Conservation (phyloP, 2,888 invertebrate species). For the Temnothorax rugatulus region DNA sequence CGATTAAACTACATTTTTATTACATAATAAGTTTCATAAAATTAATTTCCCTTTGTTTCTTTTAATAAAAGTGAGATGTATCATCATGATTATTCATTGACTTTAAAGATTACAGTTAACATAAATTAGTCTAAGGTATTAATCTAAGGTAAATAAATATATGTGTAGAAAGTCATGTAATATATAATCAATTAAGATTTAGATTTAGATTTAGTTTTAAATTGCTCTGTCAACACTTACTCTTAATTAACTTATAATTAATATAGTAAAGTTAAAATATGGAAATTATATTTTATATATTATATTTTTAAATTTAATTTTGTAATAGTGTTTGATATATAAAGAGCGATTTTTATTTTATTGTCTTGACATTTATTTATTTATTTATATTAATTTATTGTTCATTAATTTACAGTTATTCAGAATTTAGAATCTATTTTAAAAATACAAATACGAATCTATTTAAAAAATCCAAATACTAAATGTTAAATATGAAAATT, state of each 20-base stretch:
- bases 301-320: background rate
- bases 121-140: background rate
- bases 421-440: background rate
- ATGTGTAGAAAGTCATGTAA: background rate
- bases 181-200: background rate
- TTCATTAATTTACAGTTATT: background rate
- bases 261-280: background rate
- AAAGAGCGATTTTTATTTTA: background rate
- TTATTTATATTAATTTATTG: background rate
- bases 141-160: background rate
- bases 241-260: background rate
- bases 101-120: background rate
- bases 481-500: background rate
- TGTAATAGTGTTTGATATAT: background rate
- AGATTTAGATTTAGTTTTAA: no score
- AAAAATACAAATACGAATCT: background rate
- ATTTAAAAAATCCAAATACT: background rate
- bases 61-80: background rate
- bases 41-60: background rate
- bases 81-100: background rate
- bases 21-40: background rate
- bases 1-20: background rate
- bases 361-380: background rate
- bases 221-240: background rate
- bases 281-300: background rate